Percentiles rank a stretch among this genome's conserved stretches.
phyloP scores from a whole-genome alignment of 2,113 vertebrate species.

The Channa argus region DNA sequence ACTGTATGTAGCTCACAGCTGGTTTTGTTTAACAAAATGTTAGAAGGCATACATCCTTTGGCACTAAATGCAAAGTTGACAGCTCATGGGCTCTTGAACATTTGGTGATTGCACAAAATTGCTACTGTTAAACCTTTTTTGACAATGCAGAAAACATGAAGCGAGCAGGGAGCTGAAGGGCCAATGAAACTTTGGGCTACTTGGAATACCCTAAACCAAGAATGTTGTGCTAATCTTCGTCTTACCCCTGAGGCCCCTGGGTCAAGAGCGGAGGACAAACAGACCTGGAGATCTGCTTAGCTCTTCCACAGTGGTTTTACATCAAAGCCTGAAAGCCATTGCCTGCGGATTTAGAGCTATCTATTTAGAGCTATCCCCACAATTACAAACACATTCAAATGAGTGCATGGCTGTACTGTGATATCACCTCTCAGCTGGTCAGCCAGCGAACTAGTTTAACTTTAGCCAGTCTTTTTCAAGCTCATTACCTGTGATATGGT shows the following conservation, averaged over 20 bases:
- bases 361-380: constrained; percentile 18
- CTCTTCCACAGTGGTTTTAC: constrained; percentile 13
- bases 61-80: background rate
- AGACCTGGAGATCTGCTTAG: constrained; percentile 11
- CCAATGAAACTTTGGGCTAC: constrained; percentile 22
- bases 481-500: too few relatives aligned
- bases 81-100: too few relatives aligned
- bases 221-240: background rate
- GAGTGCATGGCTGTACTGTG: constrained; percentile 20
- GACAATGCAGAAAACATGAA: too few relatives aligned
- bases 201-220: constrained; percentile 58
- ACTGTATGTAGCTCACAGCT: background rate
- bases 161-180: background rate
- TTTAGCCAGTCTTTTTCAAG: background rate
- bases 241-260: constrained; percentile 3
- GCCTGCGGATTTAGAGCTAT: constrained; percentile 45
- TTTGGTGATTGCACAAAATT: background rate
- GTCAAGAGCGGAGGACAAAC: background rate
- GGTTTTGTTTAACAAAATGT: background rate
- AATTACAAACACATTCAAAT: constrained; percentile 69
- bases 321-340: constrained; percentile 26
- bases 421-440: constrained; percentile 35
- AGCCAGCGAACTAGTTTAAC: background rate
- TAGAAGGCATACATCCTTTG: background rate
- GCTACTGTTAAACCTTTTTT: too few relatives aligned